A percentile compares a stretch with the other conserved stretches of the same genome.
Conservation (phyloP, 2,888 invertebrate species). For the Steinernema carpocapsae region DNA sequence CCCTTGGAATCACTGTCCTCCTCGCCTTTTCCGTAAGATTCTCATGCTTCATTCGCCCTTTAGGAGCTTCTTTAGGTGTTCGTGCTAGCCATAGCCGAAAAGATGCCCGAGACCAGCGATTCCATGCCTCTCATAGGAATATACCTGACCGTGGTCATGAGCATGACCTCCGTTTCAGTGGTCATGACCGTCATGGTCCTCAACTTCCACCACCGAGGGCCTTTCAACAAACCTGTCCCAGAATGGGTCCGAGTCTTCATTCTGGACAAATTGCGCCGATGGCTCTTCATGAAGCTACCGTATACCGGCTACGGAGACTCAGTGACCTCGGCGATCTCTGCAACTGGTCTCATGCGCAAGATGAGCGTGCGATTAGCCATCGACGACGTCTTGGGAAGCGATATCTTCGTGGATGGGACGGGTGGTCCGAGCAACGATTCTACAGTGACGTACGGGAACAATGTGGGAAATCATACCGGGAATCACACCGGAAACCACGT, state of each 20-base stretch:
- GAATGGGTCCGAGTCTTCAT: slow-evolving; percentile 70
- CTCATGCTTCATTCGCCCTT: not conserved
- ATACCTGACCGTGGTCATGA: slow-evolving; percentile 74
- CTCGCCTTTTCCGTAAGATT: slow-evolving; percentile 73
- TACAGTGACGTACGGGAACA: slow-evolving; percentile 16
- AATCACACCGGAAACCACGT: too few relatives aligned
- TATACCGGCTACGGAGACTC: slow-evolving; percentile 20
- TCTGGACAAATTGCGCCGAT: slow-evolving; percentile 54
- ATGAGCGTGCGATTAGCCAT: slow-evolving; percentile 37
- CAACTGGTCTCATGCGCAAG: slow-evolving; percentile 38
- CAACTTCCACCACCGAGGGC: slow-evolving; percentile 74
- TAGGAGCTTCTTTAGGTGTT: slow-evolving; percentile 64
- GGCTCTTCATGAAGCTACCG: slow-evolving; percentile 57
- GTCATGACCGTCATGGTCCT: slow-evolving; percentile 70
- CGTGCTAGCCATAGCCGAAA: slow-evolving; percentile 74
- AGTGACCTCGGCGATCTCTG: slow-evolving; percentile 25
- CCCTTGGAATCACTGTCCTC: slow-evolving; percentile 74
- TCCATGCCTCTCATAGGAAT: slow-evolving; percentile 74
- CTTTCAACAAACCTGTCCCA: slow-evolving; percentile 72
- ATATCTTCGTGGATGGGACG: slow-evolving; percentile 5
- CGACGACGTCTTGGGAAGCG: slow-evolving; percentile 37
- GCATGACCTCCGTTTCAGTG: slow-evolving; percentile 74
- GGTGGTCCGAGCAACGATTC: slow-evolving; percentile 31
- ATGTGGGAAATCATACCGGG: not conserved
- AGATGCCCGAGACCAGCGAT: slow-evolving; percentile 74